Conservation (phyloP, 37 sponge, comb jelly and placozoan genomes). For the Chondrosia reniformis region DNA sequence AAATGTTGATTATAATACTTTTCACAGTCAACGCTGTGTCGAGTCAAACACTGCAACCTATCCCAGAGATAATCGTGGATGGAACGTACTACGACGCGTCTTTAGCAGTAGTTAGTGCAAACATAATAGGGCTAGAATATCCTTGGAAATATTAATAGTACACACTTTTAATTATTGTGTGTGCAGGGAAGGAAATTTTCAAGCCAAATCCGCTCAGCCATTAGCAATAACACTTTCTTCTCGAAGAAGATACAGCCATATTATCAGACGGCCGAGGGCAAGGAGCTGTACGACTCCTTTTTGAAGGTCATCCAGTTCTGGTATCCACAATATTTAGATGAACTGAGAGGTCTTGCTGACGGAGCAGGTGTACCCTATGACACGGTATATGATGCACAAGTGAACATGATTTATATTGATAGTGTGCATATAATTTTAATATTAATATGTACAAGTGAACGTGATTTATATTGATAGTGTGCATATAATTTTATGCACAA, state of each 20-base stretch:
- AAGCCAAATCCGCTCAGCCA: not conserved
- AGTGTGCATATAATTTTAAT: not conserved
- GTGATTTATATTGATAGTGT: not conserved
- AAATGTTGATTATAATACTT: too few species aligned
- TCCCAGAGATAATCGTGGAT: too few species aligned
- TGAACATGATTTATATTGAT: constrained; percentile 2
- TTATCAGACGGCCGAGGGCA: constrained; percentile 17
- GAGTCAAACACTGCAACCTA: too few species aligned
- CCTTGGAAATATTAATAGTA: too few species aligned
- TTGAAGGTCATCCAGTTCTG: not conserved
- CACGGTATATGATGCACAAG: not conserved
- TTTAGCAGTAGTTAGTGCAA: too few species aligned
- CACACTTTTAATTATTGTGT: not conserved
- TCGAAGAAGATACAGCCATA: constrained; percentile 19
- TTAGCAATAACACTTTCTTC: constrained; percentile 19
- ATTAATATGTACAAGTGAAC: not conserved
- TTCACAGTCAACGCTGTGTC: too few species aligned
- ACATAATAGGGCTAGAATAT: too few species aligned
- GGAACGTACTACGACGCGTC: too few species aligned
- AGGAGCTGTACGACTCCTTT: constrained; percentile 6
- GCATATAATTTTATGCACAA: not conserved
- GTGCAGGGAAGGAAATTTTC: constrained; percentile 13
- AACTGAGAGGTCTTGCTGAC: constrained; percentile 37
- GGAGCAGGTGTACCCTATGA: constrained; percentile 9
- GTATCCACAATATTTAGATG: constrained; percentile 40